Base-by-base conservation (phyloP, 1,140 invertebrate species). In the Himalopsyche phryganea region DNA sequence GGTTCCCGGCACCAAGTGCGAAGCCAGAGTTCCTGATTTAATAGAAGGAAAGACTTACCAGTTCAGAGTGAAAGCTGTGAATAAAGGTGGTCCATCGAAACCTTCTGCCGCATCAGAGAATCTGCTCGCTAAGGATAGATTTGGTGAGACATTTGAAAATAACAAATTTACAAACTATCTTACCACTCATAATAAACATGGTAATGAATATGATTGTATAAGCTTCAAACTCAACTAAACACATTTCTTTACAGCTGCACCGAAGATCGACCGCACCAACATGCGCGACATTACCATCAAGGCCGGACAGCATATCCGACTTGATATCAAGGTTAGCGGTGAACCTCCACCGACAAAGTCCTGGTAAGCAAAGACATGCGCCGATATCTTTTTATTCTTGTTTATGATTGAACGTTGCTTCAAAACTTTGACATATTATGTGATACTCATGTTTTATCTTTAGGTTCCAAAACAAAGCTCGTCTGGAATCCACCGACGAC, bases 1-100 rank as follows among this genome's bases (percentile, higher is more conserved):
- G 75, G 73, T 91, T 5, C 88, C 89, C 66, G 90, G 88, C 4
- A 83, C 83, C 61, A 91, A 91, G 75, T 88, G 85, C 15, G 89
- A 92, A 69, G 89, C 84, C n/a, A 85, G 83, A 61, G 87, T 97
- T 0, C 87, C 87, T 6, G 94, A 97, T 71, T 79, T 99, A 20
- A 86, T 92, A 44, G 94, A 98, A 78, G 94, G 94, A 42, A 90
- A 94, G 69, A 92, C 93, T 54, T 98, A 98, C 72, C 92, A 97
- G 74, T 99, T 98, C 83, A 80, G 96, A 5, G 90, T 99, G 0
- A 93, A 90, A 67, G 97, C 97, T 6, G 86, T 96, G 10, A 98
- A 96, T 73, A 96, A 94, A 72, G 95, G 89, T 44, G 96, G 96
- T 33, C 86, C 88, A 20, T 94, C 94, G 66, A 94, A 96, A 71